phyloP scores from a whole-genome alignment of 2,888 invertebrate genomes.

The Mesorhabditis sp. region DNA sequence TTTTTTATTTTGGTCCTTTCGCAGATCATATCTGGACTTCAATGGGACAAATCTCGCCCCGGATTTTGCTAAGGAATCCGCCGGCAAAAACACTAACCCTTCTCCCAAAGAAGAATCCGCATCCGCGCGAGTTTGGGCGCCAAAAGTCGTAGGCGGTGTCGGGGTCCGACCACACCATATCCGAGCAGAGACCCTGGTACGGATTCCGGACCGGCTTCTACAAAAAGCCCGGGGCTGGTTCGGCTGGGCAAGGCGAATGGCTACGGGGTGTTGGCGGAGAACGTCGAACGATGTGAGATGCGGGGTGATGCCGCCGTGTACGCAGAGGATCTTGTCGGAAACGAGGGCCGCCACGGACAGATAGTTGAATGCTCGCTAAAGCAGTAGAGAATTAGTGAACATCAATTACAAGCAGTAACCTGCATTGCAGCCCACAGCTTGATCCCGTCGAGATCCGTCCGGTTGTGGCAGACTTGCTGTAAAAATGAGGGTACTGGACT shows the following conservation, averaged over 20 bases:
- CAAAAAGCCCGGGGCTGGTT: too few relatives aligned
- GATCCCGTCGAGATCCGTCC: slow-evolving; percentile 18
- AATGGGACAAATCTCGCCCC: too few relatives aligned
- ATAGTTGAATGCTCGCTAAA: slow-evolving; percentile 38
- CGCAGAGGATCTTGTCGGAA: slow-evolving; percentile 33
- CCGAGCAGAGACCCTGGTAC: slow-evolving; percentile 37
- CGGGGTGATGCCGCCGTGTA: slow-evolving; percentile 45
- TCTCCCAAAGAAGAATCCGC: slow-evolving; percentile 36
- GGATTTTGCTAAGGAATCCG: too few relatives aligned
- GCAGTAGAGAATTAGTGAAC: neutral
- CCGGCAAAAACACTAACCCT: too few relatives aligned
- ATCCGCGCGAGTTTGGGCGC: slow-evolving; percentile 35
- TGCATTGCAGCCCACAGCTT: slow-evolving; percentile 37
- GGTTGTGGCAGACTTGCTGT: slow-evolving; percentile 22
- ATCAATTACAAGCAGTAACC: slow-evolving; percentile 8
- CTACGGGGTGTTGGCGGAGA: slow-evolving; percentile 13
- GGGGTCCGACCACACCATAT: slow-evolving; percentile 44
- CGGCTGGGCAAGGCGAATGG: too few relatives aligned
- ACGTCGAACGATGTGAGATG: slow-evolving; percentile 29
- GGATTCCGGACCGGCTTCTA: slow-evolving; percentile 28
- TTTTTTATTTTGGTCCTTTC: too few relatives aligned
- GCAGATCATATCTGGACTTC: too few relatives aligned
- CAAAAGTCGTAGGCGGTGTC: slow-evolving; percentile 32
- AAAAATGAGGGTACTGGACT: too few relatives aligned
- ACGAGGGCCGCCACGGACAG: slow-evolving; percentile 37